Conservation (phyloP, 1,140 invertebrate genomes). For the Leptestheria dahalacensis region DNA sequence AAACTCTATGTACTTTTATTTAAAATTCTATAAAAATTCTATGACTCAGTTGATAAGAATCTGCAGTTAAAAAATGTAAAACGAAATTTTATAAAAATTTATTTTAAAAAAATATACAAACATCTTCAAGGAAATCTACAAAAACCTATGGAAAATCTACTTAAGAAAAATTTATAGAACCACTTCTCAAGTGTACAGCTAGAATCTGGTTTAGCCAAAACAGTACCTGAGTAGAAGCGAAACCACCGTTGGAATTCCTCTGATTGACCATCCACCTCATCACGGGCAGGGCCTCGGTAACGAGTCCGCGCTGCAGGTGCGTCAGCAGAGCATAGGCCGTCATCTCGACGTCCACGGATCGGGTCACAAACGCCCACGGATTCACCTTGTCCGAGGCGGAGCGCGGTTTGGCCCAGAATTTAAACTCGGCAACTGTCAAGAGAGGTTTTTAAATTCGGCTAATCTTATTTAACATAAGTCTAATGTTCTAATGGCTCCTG, state of each 20-base stretch:
- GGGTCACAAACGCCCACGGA: conserved; percentile 49
- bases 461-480: no score
- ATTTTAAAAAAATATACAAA: no score
- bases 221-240: conserved; percentile 47
- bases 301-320: conserved; percentile 45
- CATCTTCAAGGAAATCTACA: no score
- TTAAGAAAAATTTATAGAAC: no score
- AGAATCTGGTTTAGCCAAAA: conserved; percentile 23
- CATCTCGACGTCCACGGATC: conserved; percentile 70
- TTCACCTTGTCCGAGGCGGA: conserved; percentile 43
- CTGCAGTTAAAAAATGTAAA: no score
- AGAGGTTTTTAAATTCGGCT: conserved; percentile 19
- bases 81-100: no score
- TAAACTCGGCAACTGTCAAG: conserved; percentile 17
- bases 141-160: no score
- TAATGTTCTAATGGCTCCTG: no score
- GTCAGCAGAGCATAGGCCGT: conserved; percentile 64
- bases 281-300: conserved; percentile 52
- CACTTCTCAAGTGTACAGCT: no score
- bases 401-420: conserved; percentile 42
- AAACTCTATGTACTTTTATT: no score
- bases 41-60: no score
- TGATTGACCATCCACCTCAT: conserved; percentile 71
- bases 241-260: conserved; percentile 64
- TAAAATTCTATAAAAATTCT: no score